Conservation (phyloP, 2,797 vertebrate genomes). For the Lemur catta region DNA sequence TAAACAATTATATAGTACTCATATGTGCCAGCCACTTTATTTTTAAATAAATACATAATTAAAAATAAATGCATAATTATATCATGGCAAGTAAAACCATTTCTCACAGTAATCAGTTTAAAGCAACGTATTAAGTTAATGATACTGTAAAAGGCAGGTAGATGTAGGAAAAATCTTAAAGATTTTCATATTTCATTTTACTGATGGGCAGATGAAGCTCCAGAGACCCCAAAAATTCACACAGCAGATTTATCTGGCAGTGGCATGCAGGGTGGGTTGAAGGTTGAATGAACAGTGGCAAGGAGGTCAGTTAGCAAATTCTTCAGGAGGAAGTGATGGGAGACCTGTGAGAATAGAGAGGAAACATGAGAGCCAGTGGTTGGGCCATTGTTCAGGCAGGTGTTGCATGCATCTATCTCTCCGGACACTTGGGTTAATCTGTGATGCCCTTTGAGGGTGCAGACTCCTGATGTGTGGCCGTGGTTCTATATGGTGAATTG, state of each 20-base stretch:
- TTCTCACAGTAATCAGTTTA: background rate
- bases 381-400: background rate
- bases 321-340: background rate
- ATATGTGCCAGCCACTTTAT: background rate
- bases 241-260: background rate
- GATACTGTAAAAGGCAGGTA: background rate
- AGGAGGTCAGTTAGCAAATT: background rate
- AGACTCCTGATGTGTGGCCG: background rate
- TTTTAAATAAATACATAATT: conserved; percentile 12
- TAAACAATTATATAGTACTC: background rate
- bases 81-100: background rate
- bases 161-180: background rate
- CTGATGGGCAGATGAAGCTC: background rate
- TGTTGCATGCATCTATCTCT: background rate
- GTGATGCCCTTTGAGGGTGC: background rate
- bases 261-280: background rate
- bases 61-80: background rate
- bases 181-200: background rate
- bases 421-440: background rate
- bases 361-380: background rate
- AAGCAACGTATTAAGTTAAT: background rate
- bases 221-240: background rate
- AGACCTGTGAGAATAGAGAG: background rate
- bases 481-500: background rate
- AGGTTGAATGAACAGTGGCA: background rate